These are phyloP conservation scores for Conus betulinus DNA, from an alignment of 1,140 invertebrate species.

Conservation along the genomic window DNA sequence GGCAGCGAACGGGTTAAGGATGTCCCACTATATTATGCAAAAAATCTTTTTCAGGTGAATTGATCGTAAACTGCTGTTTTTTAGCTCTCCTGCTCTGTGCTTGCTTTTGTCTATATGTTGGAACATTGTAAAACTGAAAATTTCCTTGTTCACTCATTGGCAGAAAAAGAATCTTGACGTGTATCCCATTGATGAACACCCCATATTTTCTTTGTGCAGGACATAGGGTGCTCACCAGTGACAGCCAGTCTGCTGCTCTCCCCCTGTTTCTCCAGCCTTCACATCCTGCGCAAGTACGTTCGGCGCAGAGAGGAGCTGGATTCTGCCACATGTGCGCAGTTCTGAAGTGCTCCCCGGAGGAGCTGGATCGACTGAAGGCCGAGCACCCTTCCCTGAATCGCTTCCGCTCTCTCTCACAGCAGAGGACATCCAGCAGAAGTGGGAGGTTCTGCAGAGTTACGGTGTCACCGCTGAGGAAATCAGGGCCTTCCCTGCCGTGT, in stretches of 20 bases:
- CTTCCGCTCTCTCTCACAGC: neutral
- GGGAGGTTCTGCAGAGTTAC: neutral
- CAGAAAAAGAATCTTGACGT: too few species aligned
- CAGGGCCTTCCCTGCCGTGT: neutral
- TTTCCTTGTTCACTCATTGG: too few species aligned
- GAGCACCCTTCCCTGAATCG: neutral
- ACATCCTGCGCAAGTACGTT: neutral
- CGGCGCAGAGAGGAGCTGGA: neutral
- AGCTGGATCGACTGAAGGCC: constrained; percentile 1
- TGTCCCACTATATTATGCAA: too few species aligned
- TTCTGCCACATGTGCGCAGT: neutral
- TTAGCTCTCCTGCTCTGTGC: too few species aligned
- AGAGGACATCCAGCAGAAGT: neutral
- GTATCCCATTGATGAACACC: too few species aligned
- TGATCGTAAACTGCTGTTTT: too few species aligned
- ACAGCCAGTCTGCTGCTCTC: neutral
- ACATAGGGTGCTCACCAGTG: neutral
- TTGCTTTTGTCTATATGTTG: too few species aligned
- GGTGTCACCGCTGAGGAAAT: neutral
- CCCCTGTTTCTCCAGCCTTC: too few species aligned
- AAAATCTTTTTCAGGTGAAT: too few species aligned
- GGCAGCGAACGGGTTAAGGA: too few species aligned
- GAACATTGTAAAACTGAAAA: too few species aligned
- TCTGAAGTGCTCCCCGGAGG: neutral
- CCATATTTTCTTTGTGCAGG: neutral